Percentiles rank a stretch among this genome's conserved stretches.
Evolutionary conservation across 2,113 vertebrate species (phyloP).

Genomic region (Larimichthys polyactis): DNA sequence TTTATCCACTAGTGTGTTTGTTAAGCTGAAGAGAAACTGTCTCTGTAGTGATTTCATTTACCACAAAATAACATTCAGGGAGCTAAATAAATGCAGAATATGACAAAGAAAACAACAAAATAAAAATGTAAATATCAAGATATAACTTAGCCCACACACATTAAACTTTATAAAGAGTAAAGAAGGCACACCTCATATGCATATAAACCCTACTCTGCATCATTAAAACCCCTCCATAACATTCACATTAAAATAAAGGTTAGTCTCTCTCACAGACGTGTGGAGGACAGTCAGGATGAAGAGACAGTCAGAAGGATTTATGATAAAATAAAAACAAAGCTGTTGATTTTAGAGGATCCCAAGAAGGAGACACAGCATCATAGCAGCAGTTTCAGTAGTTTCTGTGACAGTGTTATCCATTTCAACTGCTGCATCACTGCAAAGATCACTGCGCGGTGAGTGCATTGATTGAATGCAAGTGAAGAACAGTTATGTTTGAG

Average conservation of each 20-base stretch:
- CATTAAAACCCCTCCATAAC: constrained; percentile 6
- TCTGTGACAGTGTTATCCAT: constrained; percentile 18
- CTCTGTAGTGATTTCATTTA: not conserved
- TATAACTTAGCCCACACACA: constrained; percentile 7
- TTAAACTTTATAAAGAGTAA: constrained; percentile 6
- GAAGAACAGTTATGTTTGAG: not conserved
- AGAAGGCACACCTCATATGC: constrained; percentile 66
- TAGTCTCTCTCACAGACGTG: not conserved
- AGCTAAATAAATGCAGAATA: constrained; percentile 11
- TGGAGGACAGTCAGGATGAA: not conserved
- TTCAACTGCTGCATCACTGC: constrained; percentile 11
- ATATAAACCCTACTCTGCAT: constrained; percentile 16
- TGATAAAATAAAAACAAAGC: constrained; percentile 29
- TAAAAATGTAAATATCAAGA: constrained; percentile 23
- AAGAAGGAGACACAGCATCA: constrained; percentile 14
- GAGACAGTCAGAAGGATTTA: not conserved
- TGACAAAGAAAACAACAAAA: constrained; percentile 32
- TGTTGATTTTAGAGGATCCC: not conserved
- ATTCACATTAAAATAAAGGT: not conserved
- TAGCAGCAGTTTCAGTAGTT: constrained; percentile 36
- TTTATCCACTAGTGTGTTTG: not conserved
- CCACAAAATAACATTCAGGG: constrained; percentile 2
- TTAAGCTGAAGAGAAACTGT: not conserved
- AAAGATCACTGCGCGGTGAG: not conserved
- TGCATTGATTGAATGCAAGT: constrained; percentile 28